These are phyloP conservation scores for Elymnias hypermnestra DNA, from an alignment of 1,140 invertebrate genomes.

Conservation along the genomic window DNA sequence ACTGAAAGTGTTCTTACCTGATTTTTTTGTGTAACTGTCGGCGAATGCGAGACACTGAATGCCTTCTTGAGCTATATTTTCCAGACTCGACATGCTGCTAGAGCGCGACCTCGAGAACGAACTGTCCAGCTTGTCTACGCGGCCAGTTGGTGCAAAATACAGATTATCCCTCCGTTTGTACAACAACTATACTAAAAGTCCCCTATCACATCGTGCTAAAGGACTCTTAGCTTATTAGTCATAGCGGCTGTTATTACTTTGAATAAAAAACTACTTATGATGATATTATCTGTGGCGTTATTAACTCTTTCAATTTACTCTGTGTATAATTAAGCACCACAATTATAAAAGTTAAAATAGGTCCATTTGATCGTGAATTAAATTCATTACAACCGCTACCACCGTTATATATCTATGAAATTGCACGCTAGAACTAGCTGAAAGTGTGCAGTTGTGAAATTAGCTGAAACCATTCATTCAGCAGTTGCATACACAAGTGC, in stretches of 20 bases:
- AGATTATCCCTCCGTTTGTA: constrained; percentile 42
- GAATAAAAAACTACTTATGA: too few species aligned
- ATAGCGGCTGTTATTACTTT: constrained; percentile 4
- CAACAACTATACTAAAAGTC: too few species aligned
- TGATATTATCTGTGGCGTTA: too few species aligned
- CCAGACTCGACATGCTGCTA: constrained; percentile 97
- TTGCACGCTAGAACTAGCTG: constrained; percentile 49
- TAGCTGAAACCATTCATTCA: constrained; percentile 54
- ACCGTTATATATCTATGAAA: constrained; percentile 24
- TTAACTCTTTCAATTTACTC: too few species aligned
- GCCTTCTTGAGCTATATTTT: constrained; percentile 96
- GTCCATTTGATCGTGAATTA: neutral
- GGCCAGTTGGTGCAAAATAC: constrained; percentile 78
- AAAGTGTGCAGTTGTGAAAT: constrained; percentile 61
- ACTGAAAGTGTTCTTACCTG: constrained; percentile 78
- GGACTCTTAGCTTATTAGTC: constrained; percentile 21
- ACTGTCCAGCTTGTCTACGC: constrained; percentile 96
- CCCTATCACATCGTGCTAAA: constrained; percentile 24
- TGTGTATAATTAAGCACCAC: too few species aligned
- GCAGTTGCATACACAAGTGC: constrained; percentile 38
- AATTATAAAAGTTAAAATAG: neutral
- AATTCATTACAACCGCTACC: constrained; percentile 1
- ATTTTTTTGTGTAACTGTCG: constrained; percentile 96
- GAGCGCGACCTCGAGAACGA: constrained; percentile 96
- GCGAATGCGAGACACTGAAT: constrained; percentile 97